Evolutionary conservation across 2,113 vertebrate genomes (phyloP).

Genomic region (Galeopterus variegatus): DNA sequence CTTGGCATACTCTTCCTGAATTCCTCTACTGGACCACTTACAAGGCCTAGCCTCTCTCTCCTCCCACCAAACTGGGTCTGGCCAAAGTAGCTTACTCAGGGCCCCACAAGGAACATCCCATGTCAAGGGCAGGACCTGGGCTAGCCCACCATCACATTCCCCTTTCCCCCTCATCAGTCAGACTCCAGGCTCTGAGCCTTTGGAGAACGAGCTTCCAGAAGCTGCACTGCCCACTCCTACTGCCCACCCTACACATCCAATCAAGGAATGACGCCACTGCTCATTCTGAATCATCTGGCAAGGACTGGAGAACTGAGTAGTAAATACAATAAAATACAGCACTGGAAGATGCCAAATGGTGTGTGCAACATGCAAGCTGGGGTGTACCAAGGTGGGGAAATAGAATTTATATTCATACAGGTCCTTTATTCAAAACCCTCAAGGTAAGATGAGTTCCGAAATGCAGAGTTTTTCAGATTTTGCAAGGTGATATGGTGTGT

Average conservation of each 20-base stretch:
- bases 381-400: background rate
- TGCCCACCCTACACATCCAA: rapidly evolving
- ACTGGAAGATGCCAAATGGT: rapidly evolving
- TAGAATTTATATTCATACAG: too few relatives aligned
- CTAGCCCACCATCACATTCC: background rate
- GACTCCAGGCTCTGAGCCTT: background rate
- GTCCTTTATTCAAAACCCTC: background rate
- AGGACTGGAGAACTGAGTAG: background rate
- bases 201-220: background rate
- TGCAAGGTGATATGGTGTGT: rapidly evolving
- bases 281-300: background rate
- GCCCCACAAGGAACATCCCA: too few relatives aligned
- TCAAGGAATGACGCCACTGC: rapidly evolving
- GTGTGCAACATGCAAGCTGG: rapidly evolving
- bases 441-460: background rate
- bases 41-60: background rate
- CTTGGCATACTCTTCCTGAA: rapidly evolving
- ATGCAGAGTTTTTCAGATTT: background rate
- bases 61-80: background rate
- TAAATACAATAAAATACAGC: background rate
- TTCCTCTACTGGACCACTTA: background rate
- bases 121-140: background rate
- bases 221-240: background rate
- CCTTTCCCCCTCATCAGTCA: background rate
- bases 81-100: background rate